Conservation (phyloP, 2,113 vertebrate genomes). For the Lepus europaeus region DNA sequence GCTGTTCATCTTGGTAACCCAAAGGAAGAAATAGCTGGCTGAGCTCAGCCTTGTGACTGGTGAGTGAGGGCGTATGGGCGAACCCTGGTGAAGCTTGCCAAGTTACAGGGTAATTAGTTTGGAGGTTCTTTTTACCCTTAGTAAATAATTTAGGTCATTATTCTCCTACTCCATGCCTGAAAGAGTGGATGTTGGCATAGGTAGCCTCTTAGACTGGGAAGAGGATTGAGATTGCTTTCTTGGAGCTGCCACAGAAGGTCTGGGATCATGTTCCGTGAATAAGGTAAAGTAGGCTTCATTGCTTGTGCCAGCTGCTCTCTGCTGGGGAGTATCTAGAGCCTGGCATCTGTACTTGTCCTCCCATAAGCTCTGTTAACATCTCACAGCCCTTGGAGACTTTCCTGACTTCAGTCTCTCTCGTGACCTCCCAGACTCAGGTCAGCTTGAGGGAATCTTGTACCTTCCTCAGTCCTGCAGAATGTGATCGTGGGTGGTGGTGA, state of each 20-base stretch:
- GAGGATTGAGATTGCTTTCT: conserved; percentile 25
- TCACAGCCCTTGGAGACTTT: conserved; percentile 36
- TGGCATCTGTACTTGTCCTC: neutral
- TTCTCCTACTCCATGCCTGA: neutral
- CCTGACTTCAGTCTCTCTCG: neutral
- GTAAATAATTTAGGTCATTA: conserved; percentile 8
- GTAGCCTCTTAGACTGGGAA: neutral
- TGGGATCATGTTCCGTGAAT: conserved; percentile 47
- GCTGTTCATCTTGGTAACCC: conserved; percentile 41
- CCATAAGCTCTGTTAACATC: neutral
- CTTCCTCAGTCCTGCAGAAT: conserved; percentile 46
- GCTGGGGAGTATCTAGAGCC: neutral
- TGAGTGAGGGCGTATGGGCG: conserved; percentile 59
- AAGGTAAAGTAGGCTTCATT: conserved; percentile 29
- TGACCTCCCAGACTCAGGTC: neutral
- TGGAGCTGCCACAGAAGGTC: neutral
- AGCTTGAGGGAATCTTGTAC: neutral
- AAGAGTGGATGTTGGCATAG: neutral
- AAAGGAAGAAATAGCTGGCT: conserved; percentile 47
- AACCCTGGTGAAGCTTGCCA: conserved; percentile 16
- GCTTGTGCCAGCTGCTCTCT: conserved; percentile 48
- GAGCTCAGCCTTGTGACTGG: conserved; percentile 61
- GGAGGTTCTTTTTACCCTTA: conserved; percentile 45
- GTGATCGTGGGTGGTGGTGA: neutral
- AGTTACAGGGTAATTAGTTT: conserved; percentile 19